phyloP scores from a whole-genome alignment of 2,113 vertebrate genomes.

The Hippocampus comes region DNA sequence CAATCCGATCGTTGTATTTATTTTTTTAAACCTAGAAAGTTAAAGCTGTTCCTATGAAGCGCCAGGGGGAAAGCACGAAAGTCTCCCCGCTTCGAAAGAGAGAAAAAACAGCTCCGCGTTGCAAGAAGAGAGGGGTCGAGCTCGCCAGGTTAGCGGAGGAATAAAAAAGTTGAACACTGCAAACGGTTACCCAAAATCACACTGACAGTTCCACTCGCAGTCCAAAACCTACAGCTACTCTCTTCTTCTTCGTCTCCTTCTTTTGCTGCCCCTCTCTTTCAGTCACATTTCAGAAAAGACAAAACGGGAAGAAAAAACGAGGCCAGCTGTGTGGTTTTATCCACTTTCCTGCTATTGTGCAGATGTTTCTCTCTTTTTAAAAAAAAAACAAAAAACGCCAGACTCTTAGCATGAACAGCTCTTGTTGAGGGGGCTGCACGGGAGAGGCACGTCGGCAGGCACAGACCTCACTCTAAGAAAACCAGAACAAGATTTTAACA shows the following conservation, averaged over 20 bases:
- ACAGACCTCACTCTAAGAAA: conserved; percentile 75
- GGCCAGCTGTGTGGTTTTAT: conserved; percentile 47
- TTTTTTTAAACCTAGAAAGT: conserved; percentile 70
- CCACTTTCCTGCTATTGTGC: conserved; percentile 55
- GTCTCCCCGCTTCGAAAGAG: conserved; percentile 38
- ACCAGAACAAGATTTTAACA: conserved; percentile 77
- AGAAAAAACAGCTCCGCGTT: conserved; percentile 36
- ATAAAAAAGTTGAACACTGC: conserved; percentile 56
- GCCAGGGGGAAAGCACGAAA: conserved; percentile 29
- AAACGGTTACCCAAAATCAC: conserved; percentile 61
- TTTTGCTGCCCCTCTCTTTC: conserved; percentile 47
- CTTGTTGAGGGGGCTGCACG: conserved; percentile 60
- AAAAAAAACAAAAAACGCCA: conserved; percentile 53
- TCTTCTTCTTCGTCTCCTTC: conserved; percentile 2
- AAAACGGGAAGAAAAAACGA: conserved; percentile 35
- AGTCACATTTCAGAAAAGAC: conserved; percentile 56
- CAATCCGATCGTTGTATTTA: conserved; percentile 76
- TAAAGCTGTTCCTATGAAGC: conserved; percentile 57
- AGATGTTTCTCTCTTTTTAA: conserved; percentile 45
- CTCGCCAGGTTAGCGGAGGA: conserved; percentile 50
- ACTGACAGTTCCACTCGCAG: conserved; percentile 55
- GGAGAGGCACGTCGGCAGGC: conserved; percentile 71
- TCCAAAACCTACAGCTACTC: conserved; percentile 55
- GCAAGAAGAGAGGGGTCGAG: conserved; percentile 35
- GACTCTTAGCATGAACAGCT: conserved; percentile 62